These are phyloP conservation scores for Neoscelio sp. DNA, from an alignment of 2,888 invertebrate species.

Conservation along the genomic window DNA sequence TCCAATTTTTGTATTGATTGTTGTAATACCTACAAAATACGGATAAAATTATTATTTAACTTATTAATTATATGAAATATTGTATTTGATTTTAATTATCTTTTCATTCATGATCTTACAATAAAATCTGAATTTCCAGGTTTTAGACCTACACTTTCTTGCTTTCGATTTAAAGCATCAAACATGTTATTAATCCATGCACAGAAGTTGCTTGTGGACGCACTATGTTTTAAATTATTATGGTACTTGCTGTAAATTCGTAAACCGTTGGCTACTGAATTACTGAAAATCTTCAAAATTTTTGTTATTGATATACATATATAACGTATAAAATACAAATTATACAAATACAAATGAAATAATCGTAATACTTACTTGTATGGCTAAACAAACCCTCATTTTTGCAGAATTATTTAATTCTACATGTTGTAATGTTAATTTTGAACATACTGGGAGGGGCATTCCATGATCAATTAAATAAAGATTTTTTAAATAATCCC, in stretches of 20 bases:
- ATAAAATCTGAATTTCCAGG: constrained; percentile 34
- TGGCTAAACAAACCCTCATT: too few species aligned
- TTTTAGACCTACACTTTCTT: constrained; percentile 22
- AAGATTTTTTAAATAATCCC: too few species aligned
- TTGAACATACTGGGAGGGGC: too few species aligned
- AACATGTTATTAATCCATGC: constrained; percentile 11
- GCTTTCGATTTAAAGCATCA: constrained; percentile 30
- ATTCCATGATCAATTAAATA: too few species aligned
- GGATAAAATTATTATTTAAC: too few species aligned
- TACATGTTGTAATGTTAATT: too few species aligned
- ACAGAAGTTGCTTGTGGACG: constrained; percentile 19
- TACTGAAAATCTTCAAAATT: constrained; percentile 33
- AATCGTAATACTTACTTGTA: too few species aligned
- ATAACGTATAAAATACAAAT: too few species aligned
- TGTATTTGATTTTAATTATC: background rate
- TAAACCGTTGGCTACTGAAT: constrained; percentile 16
- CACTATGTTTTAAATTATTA: constrained; percentile 31
- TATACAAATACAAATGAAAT: too few species aligned
- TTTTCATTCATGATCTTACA: constrained; percentile 3
- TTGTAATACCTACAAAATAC: constrained; percentile 25
- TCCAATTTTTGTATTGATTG: constrained; percentile 44
- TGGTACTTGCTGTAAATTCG: constrained; percentile 9
- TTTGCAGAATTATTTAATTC: too few species aligned
- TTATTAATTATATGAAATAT: too few species aligned
- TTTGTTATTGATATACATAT: too few species aligned